Base-by-base conservation (phyloP, 2,888 invertebrate species). In the Drosophila sordidula region DNA sequence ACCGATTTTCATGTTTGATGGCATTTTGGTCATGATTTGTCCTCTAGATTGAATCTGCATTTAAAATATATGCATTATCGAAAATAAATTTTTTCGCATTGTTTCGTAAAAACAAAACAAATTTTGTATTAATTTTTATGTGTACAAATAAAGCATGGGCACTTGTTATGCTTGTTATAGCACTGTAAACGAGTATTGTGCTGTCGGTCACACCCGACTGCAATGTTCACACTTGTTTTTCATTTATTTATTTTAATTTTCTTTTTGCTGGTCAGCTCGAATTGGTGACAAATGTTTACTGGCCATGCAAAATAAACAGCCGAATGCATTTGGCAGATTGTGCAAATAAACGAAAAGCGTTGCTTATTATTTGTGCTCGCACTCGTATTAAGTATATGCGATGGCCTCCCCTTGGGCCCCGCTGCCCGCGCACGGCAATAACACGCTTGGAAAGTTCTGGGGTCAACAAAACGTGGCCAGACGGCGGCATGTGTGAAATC, bases 361-460 rank as follows among this genome's bases (percentile, higher is more conserved):
- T 66, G 66, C 66, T 69, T 74, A 59, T 74, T 52, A 62, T 57
- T 62, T 59, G 18, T 12, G 32, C 39, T 47, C 62, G 49, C 42
- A 57, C 51, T 65, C 51, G 29, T 36, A 56, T 62, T 46, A 26
- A 62, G 38, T 26, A 39, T 26, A 26, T 26, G 26, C 39, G n/a
- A 42, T 0, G 0, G 8, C 12, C 18, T 8, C 12, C 8, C 2
- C 2, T 1, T 14, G 12, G 6, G 0, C 29, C 14, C 49, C 51
- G n/a, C 41, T 16, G 18, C 34, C 58, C 46, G 5, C 26, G 6
- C 2, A 68, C 54, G 66, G 57, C 70, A 78, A 75, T 70, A 75
- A 51, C 70, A 80, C 80, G 75, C 68, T 75, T 77, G 58, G 77
- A 77, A 77, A 77, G 77, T 73, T 77, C 77, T 77, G 77, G 77